Conservation (phyloP, 2,113 vertebrate genomes). For the Muntiacus reevesi region DNA sequence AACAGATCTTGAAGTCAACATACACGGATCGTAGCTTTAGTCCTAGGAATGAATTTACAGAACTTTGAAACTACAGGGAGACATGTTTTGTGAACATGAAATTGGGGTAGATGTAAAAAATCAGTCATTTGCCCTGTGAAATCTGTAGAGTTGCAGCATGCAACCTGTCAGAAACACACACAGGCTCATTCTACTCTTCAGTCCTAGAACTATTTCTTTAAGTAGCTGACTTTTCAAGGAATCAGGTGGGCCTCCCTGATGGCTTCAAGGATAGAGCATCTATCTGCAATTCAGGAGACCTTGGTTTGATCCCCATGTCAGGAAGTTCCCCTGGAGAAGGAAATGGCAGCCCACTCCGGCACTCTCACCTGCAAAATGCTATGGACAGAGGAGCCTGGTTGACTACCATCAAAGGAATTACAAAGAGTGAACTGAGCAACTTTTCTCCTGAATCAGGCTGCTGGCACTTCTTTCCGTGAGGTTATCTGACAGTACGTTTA, state of each 20-base stretch:
- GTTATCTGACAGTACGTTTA: neutral
- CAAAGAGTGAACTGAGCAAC: neutral
- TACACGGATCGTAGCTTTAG: rapidly evolving
- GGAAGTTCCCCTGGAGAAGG: neutral
- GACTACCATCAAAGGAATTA: neutral
- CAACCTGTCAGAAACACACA: neutral
- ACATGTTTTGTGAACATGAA: neutral
- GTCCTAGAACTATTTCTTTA: neutral
- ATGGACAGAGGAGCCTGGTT: neutral
- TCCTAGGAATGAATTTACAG: neutral
- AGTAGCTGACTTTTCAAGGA: neutral
- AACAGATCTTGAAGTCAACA: neutral
- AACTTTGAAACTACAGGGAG: neutral
- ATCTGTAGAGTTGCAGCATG: neutral
- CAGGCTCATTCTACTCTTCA: neutral
- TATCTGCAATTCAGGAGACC: neutral
- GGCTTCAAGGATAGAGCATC: neutral
- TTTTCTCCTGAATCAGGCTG: neutral
- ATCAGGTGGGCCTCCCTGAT: neutral
- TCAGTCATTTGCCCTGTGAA: neutral
- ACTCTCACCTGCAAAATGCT: neutral
- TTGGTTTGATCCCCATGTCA: neutral
- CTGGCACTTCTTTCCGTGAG: neutral
- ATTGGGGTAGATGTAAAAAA: neutral
- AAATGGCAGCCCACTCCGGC: neutral